Percentiles rank a stretch among this genome's conserved stretches.
These are phyloP conservation scores for Parthenolecanium corni DNA, from an alignment of 2,888 invertebrate species.

Conservation along the genomic window DNA sequence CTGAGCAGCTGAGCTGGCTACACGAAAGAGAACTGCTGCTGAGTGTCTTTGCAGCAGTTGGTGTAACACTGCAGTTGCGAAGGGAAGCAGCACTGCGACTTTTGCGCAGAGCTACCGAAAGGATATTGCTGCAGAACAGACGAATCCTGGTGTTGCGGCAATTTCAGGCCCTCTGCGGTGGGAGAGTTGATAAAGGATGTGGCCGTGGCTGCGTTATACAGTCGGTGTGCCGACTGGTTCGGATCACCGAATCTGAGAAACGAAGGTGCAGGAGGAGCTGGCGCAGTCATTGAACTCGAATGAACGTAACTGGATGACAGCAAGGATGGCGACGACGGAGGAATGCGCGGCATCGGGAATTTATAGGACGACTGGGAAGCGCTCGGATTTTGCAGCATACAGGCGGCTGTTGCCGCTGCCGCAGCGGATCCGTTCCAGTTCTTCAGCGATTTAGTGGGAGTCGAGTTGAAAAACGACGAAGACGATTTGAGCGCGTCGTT, in stretches of 20 bases:
- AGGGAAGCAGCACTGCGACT: constrained; percentile 17
- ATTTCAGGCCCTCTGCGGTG: background rate
- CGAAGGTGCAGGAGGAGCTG: background rate
- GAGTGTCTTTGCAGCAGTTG: constrained; percentile 5
- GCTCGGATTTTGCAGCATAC: background rate
- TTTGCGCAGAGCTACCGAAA: background rate
- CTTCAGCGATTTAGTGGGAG: background rate
- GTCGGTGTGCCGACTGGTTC: background rate
- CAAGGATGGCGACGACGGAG: background rate
- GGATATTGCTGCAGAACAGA: no score
- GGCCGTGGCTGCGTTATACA: background rate
- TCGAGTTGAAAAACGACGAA: background rate
- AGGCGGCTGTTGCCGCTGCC: background rate
- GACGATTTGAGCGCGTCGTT: background rate
- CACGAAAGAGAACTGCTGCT: constrained; percentile 19
- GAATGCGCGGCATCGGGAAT: background rate
- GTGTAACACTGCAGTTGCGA: constrained; percentile 24
- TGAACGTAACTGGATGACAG: background rate
- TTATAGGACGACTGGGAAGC: background rate
- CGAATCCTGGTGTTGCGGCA: background rate
- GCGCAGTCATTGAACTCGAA: background rate
- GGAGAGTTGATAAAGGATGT: background rate
- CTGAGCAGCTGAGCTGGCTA: background rate
- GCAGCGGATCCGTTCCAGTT: background rate
- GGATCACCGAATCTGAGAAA: background rate